Conservation (phyloP, 2,113 vertebrate genomes). For the Phalacrocorax carbo region DNA sequence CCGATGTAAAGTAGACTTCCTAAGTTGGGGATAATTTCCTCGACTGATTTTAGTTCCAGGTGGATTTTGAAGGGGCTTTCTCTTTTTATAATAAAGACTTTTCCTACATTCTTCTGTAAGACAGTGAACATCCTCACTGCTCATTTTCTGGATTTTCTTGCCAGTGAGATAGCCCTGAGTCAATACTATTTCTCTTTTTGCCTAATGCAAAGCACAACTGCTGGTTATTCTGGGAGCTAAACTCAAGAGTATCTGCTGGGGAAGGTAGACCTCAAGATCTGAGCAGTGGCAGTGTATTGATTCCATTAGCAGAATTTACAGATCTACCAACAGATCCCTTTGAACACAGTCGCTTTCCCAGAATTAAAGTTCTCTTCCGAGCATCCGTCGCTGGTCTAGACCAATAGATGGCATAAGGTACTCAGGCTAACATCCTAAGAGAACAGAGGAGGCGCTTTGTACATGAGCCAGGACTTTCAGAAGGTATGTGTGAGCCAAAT, state of each 20-base stretch:
- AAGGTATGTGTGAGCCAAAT: background rate
- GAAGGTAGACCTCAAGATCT: background rate
- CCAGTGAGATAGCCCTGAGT: background rate
- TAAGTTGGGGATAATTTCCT: background rate
- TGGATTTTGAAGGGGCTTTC: background rate
- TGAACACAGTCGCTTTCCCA: constrained; percentile 9
- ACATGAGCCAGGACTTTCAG: background rate
- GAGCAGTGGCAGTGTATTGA: background rate
- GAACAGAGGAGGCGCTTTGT: background rate
- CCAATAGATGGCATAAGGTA: constrained; percentile 62
- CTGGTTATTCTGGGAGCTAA: constrained; percentile 1
- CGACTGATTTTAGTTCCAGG: background rate
- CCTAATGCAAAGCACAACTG: background rate
- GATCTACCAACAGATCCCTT: background rate
- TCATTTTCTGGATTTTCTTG: background rate
- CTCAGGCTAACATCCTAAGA: background rate
- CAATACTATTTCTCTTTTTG: background rate
- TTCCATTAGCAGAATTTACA: constrained; percentile 54
- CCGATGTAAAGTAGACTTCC: background rate
- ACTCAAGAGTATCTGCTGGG: background rate
- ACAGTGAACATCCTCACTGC: background rate
- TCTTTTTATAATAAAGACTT: background rate
- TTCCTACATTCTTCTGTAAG: background rate
- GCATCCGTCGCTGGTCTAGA: background rate
- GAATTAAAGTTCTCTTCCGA: constrained; percentile 39